Conservation (phyloP, 2,888 invertebrate species). For the Diarsia dahlii region DNA sequence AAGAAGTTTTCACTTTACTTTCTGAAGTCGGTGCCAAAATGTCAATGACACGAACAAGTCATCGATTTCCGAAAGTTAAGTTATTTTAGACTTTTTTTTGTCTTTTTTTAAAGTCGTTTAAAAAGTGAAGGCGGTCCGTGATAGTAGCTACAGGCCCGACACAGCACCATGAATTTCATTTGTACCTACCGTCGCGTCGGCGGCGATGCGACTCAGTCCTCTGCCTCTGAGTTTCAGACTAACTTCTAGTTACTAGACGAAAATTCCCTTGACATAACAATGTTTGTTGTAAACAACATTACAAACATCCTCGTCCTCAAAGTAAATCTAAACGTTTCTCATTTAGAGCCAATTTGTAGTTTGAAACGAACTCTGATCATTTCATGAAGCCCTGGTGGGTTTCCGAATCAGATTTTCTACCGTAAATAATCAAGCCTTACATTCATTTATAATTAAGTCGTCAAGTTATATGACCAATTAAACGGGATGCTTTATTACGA, state of each 20-base stretch:
- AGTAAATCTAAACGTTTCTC: constrained; percentile 33
- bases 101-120: no score
- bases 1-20: no score
- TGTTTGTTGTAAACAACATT: constrained; percentile 17
- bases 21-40: no score
- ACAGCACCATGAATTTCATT: neutral
- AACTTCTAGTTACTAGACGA: neutral
- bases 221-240: neutral
- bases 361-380: constrained; percentile 39
- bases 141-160: neutral
- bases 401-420: constrained; percentile 35
- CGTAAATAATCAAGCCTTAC: constrained; percentile 28
- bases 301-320: constrained; percentile 22
- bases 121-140: neutral
- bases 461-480: constrained; percentile 41
- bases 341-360: constrained; percentile 20
- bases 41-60: no score
- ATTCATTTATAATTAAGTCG: constrained; percentile 40
- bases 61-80: no score
- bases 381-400: constrained; percentile 9
- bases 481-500: constrained; percentile 19
- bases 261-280: constrained; percentile 10
- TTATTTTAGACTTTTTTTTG: no score
- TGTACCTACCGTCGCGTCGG: neutral
- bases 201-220: neutral